Evolutionary conservation across 1,140 invertebrate genomes (phyloP).

Genomic region (Leptopilina clavipes): DNA sequence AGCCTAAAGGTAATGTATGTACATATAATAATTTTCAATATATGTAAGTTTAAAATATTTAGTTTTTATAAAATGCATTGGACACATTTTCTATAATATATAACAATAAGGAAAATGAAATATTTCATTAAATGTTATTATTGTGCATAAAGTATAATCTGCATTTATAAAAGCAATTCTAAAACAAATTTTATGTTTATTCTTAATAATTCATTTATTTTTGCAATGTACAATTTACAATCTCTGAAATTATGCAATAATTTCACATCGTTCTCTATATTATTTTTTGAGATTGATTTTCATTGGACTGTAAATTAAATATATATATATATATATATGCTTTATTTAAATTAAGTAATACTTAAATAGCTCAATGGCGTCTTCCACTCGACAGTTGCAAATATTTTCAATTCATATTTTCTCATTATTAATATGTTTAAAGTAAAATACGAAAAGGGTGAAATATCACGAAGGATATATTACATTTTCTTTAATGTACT

Average conservation of each 20-base stretch:
- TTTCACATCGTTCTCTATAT: too few relatives aligned
- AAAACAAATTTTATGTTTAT: background rate
- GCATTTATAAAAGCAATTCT: background rate
- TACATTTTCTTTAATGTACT: too few relatives aligned
- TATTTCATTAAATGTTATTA: background rate
- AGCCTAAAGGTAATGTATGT: too few relatives aligned
- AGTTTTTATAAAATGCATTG: background rate
- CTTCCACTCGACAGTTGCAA: constrained; percentile 44
- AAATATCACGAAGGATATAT: too few relatives aligned
- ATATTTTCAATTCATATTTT: too few relatives aligned
- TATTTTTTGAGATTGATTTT: too few relatives aligned
- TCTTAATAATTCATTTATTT: background rate
- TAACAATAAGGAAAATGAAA: background rate
- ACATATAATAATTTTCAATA: too few relatives aligned
- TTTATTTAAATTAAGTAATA: too few relatives aligned
- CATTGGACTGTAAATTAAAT: too few relatives aligned
- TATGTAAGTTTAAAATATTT: background rate
- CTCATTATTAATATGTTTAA: too few relatives aligned
- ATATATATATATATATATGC: too few relatives aligned
- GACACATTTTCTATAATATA: background rate
- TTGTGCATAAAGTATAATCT: background rate
- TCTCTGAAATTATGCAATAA: background rate
- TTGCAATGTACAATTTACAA: background rate
- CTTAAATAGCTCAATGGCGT: constrained; percentile 45
- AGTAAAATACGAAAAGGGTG: too few relatives aligned